Evolutionary conservation across 2,888 invertebrate genomes (phyloP).

Genomic region (Alviniconcha strummeri): DNA sequence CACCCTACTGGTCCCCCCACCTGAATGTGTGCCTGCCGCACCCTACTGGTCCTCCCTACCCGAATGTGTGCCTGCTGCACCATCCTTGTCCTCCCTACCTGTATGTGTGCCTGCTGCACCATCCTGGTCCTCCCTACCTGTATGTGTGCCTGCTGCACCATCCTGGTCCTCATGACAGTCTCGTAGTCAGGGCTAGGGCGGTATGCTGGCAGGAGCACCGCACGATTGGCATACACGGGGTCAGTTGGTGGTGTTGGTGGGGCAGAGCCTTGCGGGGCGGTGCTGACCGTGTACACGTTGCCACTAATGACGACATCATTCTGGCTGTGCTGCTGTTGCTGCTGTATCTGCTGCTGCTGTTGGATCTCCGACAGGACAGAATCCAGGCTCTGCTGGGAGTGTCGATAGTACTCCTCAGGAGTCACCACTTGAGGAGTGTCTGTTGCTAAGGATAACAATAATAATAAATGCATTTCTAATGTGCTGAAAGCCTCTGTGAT

Average conservation of each 20-base stretch:
- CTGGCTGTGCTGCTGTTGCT: conserved; percentile 28
- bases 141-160: conserved; percentile 41
- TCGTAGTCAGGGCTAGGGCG: conserved; percentile 96
- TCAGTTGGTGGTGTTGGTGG: conserved; percentile 39
- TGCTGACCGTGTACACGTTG: conserved; percentile 8
- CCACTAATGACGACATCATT: conserved; percentile 15
- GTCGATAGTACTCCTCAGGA: conserved; percentile 55
- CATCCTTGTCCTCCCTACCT: too few relatives aligned
- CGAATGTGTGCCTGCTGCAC: too few relatives aligned
- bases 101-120: too few relatives aligned
- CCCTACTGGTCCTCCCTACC: too few relatives aligned
- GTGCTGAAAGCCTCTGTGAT: too few relatives aligned
- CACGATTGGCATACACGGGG: conserved; percentile 53
- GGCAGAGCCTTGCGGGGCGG: background rate
- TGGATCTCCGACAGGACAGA: conserved; percentile 34
- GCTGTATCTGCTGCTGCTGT: conserved; percentile 28
- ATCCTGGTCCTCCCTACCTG: too few relatives aligned
- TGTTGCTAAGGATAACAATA: background rate
- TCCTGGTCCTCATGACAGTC: conserved; percentile 86
- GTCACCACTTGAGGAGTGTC: conserved; percentile 40
- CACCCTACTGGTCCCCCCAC: too few relatives aligned
- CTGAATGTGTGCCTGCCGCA: too few relatives aligned
- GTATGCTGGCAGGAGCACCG: conserved; percentile 71
- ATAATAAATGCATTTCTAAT: too few relatives aligned
- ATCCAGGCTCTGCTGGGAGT: conserved; percentile 63